phyloP scores from a whole-genome alignment of 2,888 invertebrate species.

The Meganola albula region DNA sequence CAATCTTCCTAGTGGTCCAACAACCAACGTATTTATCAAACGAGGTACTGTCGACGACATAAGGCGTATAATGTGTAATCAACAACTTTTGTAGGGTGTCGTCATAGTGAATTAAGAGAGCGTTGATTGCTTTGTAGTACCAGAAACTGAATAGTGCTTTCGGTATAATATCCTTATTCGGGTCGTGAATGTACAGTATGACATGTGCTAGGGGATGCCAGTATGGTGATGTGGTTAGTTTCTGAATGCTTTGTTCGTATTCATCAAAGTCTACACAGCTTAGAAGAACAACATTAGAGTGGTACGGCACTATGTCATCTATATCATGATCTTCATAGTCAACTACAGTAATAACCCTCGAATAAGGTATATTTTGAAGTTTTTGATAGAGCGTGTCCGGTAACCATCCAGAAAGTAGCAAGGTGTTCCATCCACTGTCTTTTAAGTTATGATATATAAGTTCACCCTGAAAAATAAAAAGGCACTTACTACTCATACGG shows the following conservation, averaged over 20 bases:
- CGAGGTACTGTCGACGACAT: slow-evolving; percentile 30
- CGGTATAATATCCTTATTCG: slow-evolving; percentile 30
- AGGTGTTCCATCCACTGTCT: slow-evolving; percentile 49
- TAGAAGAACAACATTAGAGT: slow-evolving; percentile 45
- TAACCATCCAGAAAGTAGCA: slow-evolving; percentile 45
- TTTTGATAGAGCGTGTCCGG: slow-evolving; percentile 42
- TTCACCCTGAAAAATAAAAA: slow-evolving; percentile 43
- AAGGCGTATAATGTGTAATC: slow-evolving; percentile 46
- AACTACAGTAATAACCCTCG: slow-evolving; percentile 36
- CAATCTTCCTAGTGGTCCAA: slow-evolving; percentile 44
- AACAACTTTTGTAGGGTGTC: slow-evolving; percentile 29
- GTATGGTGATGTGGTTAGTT: slow-evolving; percentile 36
- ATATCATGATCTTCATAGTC: slow-evolving; percentile 35
- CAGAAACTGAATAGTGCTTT: slow-evolving; percentile 53
- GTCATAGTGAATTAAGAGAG: slow-evolving; percentile 43
- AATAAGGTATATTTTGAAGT: slow-evolving; percentile 32
- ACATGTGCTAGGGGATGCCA: slow-evolving; percentile 55
- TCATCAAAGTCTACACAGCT: slow-evolving; percentile 36
- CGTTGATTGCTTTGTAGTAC: slow-evolving; percentile 50
- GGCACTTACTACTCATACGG: too few relatives aligned
- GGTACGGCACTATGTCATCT: slow-evolving; percentile 41
- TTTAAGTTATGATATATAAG: slow-evolving; percentile 43
- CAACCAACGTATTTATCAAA: slow-evolving; percentile 44
- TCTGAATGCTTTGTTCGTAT: slow-evolving; percentile 44
- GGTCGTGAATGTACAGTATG: slow-evolving; percentile 43